A percentile compares a stretch with the other conserved stretches of the same genome.
phyloP scores from a whole-genome alignment of 64 coral and sea anemone genomes.

The Montipora capricornis region DNA sequence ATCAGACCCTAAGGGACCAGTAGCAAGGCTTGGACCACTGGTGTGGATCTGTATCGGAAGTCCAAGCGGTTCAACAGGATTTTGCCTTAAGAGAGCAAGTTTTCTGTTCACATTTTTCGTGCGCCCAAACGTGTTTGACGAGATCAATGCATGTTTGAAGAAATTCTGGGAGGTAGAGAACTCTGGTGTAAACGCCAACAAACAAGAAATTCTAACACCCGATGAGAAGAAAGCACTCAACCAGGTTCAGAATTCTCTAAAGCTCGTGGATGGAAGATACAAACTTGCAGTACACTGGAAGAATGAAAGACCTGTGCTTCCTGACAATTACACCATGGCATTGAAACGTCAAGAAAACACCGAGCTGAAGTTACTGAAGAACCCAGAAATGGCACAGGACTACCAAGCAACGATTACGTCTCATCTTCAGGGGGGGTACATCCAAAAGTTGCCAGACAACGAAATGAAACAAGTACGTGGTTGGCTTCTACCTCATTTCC shows the following conservation, averaged over 20 bases:
- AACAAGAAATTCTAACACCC: neutral
- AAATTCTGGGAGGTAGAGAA: slow-evolving; percentile 2
- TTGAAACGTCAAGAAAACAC: slow-evolving; percentile 72
- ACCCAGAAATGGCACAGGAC: slow-evolving; percentile 2
- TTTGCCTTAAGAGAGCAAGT: neutral
- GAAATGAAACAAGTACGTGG: too few relatives aligned
- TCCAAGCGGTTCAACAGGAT: neutral
- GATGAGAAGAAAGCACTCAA: slow-evolving; percentile 27
- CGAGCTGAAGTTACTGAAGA: slow-evolving; percentile 59
- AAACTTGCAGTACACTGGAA: slow-evolving; percentile 68
- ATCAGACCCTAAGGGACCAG: slow-evolving; percentile 46
- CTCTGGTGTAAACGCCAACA: slow-evolving; percentile 41
- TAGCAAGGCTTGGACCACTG: slow-evolving; percentile 55
- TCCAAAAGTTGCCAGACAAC: too few relatives aligned
- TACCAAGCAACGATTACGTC: neutral
- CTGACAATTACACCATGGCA: slow-evolving; percentile 17
- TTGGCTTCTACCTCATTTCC: too few relatives aligned
- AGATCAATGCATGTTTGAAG: neutral
- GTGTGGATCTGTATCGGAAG: slow-evolving; percentile 4
- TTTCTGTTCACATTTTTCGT: slow-evolving; percentile 19
- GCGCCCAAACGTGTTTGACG: slow-evolving; percentile 11
- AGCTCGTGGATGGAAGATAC: slow-evolving; percentile 1
- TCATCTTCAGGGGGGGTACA: slow-evolving; percentile 56
- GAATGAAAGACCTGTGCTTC: slow-evolving; percentile 33
- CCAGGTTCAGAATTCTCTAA: slow-evolving; percentile 21